phyloP scores from a whole-genome alignment of 2,797 vertebrate genomes.

The Sphaeramia orbicularis region DNA sequence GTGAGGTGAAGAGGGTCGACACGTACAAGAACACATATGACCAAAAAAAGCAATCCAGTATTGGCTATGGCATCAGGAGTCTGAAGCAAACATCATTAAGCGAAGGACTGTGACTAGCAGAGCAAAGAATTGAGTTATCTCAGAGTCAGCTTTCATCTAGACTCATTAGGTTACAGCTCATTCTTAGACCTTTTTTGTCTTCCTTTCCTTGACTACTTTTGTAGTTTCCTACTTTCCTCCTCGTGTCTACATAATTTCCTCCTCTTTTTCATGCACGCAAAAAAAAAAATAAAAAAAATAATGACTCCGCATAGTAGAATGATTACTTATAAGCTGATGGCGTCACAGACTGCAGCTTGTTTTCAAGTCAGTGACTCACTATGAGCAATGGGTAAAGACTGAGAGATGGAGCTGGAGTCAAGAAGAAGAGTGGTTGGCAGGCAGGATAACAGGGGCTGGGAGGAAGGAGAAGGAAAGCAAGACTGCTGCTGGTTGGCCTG shows the following conservation, averaged over 20 bases:
- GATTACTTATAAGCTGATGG: constrained; percentile 62
- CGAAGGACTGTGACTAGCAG: constrained; percentile 72
- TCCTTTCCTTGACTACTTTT: constrained; percentile 23
- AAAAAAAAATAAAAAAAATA: constrained; percentile 24
- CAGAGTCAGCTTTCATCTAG: constrained; percentile 75
- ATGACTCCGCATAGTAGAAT: constrained; percentile 55
- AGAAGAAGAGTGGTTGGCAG: constrained; percentile 45
- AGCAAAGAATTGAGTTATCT: constrained; percentile 80
- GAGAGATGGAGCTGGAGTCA: constrained; percentile 53
- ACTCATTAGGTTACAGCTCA: constrained; percentile 74
- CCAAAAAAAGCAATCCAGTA: constrained; percentile 69
- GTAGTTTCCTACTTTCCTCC: constrained; percentile 5
- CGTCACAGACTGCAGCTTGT: constrained; percentile 50
- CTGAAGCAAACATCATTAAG: constrained; percentile 74
- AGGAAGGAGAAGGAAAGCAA: constrained; percentile 37
- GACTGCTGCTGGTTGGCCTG: constrained; percentile 41
- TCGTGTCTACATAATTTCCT: constrained; percentile 26
- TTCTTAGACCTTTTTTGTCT: constrained; percentile 51
- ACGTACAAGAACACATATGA: constrained; percentile 55
- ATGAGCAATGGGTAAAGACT: constrained; percentile 50
- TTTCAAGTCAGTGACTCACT: constrained; percentile 67
- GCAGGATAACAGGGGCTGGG: constrained; percentile 26
- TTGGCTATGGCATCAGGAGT: constrained; percentile 60
- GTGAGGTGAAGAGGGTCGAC: constrained; percentile 19
- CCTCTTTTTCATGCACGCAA: neutral